Evolutionary conservation across 1,140 invertebrate species (phyloP).

Genomic region (Danaus melanippus): DNA sequence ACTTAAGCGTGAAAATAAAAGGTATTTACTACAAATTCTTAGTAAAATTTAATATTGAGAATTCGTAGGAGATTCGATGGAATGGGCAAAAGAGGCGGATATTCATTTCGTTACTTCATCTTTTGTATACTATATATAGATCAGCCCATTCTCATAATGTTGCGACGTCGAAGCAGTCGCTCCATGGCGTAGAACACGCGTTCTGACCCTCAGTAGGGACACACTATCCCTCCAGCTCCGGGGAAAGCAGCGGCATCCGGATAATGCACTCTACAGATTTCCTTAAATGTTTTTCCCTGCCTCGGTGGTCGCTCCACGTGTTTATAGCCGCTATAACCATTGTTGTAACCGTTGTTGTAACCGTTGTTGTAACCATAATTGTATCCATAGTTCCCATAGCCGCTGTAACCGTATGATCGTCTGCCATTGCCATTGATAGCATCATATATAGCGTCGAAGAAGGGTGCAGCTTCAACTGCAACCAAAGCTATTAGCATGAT

Average conservation of each 20-base stretch:
- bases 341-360: constrained; percentile 26
- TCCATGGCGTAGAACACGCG: constrained; percentile 70
- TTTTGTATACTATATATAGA: constrained; percentile 11
- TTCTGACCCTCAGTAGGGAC: constrained; percentile 65
- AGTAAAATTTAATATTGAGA: neutral
- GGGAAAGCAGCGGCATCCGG: constrained; percentile 52
- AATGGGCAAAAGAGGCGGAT: constrained; percentile 1
- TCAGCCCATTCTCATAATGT: constrained; percentile 67
- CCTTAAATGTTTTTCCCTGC: constrained; percentile 58
- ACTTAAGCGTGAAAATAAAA: constrained; percentile 10
- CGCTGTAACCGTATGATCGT: constrained; percentile 52
- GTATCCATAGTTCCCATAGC: constrained; percentile 41
- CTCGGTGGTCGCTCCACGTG: constrained; percentile 33
- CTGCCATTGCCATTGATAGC: constrained; percentile 52
- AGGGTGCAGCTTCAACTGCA: constrained; percentile 42
- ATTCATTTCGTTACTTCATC: constrained; percentile 5
- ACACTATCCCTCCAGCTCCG: constrained; percentile 51
- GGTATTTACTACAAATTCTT: too few relatives aligned
- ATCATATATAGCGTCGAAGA: constrained; percentile 64
- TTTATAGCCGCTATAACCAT: constrained; percentile 20
- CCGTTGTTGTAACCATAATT: constrained; percentile 46
- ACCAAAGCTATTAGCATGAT: constrained; percentile 31
- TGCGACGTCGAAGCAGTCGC: constrained; percentile 57
- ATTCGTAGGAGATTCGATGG: neutral
- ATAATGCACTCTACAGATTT: constrained; percentile 63